phyloP scores from a whole-genome alignment of 2,888 invertebrate genomes.

The Drosophila mulleri region DNA sequence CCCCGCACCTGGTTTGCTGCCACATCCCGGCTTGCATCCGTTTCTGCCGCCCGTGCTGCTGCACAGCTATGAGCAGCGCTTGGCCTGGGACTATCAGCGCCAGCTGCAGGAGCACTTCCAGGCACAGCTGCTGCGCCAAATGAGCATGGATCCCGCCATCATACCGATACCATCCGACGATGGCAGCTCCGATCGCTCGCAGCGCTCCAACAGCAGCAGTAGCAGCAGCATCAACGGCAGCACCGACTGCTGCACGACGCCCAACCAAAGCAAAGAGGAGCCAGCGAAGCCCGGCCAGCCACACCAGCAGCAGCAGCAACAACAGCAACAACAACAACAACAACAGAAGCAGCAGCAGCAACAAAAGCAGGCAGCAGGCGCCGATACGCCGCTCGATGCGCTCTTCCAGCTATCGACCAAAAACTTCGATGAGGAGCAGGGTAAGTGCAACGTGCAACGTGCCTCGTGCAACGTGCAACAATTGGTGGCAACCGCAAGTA shows the following conservation, averaged over 20 bases:
- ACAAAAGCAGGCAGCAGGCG: constrained; percentile 2
- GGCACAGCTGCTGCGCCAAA: constrained; percentile 86
- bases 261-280: constrained; percentile 48
- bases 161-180: constrained; percentile 87
- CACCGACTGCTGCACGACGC: constrained; percentile 48
- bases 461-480: constrained; percentile 50
- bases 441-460: constrained; percentile 86
- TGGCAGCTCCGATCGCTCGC: constrained; percentile 88
- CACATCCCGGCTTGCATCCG: constrained; percentile 76
- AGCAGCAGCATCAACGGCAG: constrained; percentile 79
- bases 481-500: constrained; percentile 59
- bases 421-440: constrained; percentile 96
- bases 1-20: constrained; percentile 32
- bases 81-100: constrained; percentile 87
- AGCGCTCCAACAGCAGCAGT: constrained; percentile 89
- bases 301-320: constrained; percentile 3
- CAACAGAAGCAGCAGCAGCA: constrained; percentile 3
- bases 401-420: constrained; percentile 99
- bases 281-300: constrained; percentile 9
- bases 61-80: constrained; percentile 88
- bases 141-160: constrained; percentile 84
- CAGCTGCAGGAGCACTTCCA: constrained; percentile 86
- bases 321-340: background rate
- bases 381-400: constrained; percentile 95
- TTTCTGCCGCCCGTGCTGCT: constrained; percentile 86